Conservation (phyloP, 2,113 vertebrate genomes). For the Dascyllus trimaculatus region DNA sequence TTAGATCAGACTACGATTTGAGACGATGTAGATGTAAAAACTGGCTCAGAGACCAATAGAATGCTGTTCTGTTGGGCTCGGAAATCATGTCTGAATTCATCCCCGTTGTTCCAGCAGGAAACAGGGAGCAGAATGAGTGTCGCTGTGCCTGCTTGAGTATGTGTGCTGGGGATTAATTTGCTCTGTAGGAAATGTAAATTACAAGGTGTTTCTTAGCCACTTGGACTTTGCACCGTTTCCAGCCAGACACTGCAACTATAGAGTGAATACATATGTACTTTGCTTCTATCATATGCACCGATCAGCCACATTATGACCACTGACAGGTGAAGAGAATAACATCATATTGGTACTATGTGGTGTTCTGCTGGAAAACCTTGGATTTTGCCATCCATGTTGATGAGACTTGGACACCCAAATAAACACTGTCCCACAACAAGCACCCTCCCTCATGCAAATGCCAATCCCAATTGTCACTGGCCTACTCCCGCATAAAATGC, state of each 20-base stretch:
- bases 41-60: slow-evolving; percentile 31
- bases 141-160: slow-evolving; percentile 9
- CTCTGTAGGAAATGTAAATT: slow-evolving; percentile 25
- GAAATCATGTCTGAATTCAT: slow-evolving; percentile 10
- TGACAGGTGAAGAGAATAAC: too few species aligned
- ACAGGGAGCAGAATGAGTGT: not conserved
- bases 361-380: too few species aligned
- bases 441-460: too few species aligned
- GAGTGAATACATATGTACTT: not conserved
- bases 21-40: slow-evolving; percentile 56
- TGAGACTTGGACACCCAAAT: too few species aligned
- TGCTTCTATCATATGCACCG: not conserved
- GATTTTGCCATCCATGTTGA: too few species aligned
- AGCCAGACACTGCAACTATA: not conserved
- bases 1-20: slow-evolving; percentile 51
- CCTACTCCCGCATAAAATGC: too few species aligned
- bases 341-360: too few species aligned
- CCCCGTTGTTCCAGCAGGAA: slow-evolving; percentile 16
- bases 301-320: too few species aligned
- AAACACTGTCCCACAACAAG: too few species aligned
- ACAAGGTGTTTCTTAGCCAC: slow-evolving; percentile 1
- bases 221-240: not conserved
- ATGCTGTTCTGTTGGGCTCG: slow-evolving; percentile 22
- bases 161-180: slow-evolving; percentile 19
- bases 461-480: too few species aligned